Base-by-base conservation (phyloP, 2,797 vertebrate genomes). In the Salmo trutta region DNA sequence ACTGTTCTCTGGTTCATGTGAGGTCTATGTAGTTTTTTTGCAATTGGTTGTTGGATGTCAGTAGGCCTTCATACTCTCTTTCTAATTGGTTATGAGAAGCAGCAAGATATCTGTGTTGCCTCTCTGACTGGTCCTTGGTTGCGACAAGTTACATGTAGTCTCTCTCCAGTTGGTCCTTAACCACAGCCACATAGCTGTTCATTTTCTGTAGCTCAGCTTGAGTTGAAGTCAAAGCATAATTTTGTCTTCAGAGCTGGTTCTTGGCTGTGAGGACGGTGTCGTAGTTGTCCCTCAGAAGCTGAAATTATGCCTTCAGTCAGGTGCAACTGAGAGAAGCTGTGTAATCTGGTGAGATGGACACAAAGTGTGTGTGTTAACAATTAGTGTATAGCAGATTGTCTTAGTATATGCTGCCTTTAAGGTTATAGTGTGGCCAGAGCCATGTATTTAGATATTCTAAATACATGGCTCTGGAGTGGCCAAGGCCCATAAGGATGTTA, bases 81-180 rank as follows among this genome's bases (percentile, higher is more conserved):
- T 75, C 33, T 51, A 75, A 29, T 31, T 19, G 51, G 19, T 8
- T 17, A 16, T 29, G 51, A 19, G 71, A 72, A 29, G 74, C 62
- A 17, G 74, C 41, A 4, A 27, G n/a, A 5, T 66, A 8, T 16
- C 15, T 65, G n/a, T 75, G 41, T 47, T 75, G 16, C 15, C 41
- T 12, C 53, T 51, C 14, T 47, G 66, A 51, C 24, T 75, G 21
- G 5, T 75, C 33, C 21, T 75, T 27, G 74, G 74, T 51, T 17
- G 36, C 62, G 5, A 67, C 59, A 16, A 74, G 54, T n/a, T 74
- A 36, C 29, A 47, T 51, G 74, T 65, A 51, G 59, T 75, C 74
- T 29, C 33, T 73, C 29, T 73, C 72, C 19, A 73, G 52, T 31
- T 59, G 27, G 8, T 75, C 52, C 33, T 74, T 41, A 16, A 36